Evolutionary conservation across 2,113 vertebrate genomes (phyloP).

Genomic region (Pantherophis guttatus): DNA sequence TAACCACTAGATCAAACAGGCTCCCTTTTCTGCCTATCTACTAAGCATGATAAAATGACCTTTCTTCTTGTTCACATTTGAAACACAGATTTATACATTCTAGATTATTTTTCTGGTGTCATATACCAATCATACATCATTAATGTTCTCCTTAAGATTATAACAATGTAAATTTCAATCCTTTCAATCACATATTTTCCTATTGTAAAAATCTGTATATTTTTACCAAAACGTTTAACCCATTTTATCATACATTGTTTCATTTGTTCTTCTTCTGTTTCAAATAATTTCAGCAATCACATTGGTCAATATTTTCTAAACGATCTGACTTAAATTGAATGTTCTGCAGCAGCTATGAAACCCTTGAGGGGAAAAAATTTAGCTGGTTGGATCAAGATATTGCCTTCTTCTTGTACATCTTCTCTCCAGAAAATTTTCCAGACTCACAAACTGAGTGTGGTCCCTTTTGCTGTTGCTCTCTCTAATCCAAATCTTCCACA

Average conservation of each 20-base stretch:
- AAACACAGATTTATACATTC: neutral
- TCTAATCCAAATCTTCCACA: neutral
- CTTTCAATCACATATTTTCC: neutral
- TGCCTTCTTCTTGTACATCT: neutral
- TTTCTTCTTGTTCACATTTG: neutral
- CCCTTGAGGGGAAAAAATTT: neutral
- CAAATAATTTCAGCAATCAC: neutral
- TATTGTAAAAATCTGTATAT: neutral
- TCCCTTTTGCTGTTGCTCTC: neutral
- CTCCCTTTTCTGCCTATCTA: neutral
- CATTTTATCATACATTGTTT: neutral
- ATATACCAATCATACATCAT: neutral
- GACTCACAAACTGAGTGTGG: neutral
- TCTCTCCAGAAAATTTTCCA: neutral
- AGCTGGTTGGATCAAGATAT: constrained; percentile 14
- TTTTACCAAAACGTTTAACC: neutral
- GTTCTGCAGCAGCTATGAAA: constrained; percentile 37
- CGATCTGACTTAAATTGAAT: constrained; percentile 22
- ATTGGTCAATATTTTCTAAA: neutral
- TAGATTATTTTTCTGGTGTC: neutral
- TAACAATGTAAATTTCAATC: neutral
- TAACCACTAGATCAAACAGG: too few species aligned
- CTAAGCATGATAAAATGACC: neutral
- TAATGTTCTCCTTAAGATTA: neutral
- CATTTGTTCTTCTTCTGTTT: neutral